These are phyloP conservation scores for Aspidapion aeneum DNA, from an alignment of 2,888 invertebrate species.

Conservation along the genomic window DNA sequence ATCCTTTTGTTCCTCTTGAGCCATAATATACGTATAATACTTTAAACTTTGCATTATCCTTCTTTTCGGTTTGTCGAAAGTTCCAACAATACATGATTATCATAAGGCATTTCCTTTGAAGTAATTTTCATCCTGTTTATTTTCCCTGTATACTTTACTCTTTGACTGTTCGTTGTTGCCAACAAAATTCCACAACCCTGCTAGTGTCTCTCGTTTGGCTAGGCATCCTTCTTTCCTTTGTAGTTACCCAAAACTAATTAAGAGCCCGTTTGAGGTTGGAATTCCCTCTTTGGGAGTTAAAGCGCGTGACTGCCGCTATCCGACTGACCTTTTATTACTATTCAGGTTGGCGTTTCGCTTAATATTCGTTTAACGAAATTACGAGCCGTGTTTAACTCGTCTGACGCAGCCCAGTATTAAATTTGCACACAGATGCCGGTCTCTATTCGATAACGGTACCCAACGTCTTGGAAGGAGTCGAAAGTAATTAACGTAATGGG, in stretches of 20 bases:
- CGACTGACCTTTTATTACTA: not conserved
- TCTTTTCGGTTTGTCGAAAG: too few relatives aligned
- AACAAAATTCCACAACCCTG: not conserved
- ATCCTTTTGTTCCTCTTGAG: too few relatives aligned
- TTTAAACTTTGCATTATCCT: too few relatives aligned
- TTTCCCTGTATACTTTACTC: not conserved
- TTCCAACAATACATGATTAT: too few relatives aligned
- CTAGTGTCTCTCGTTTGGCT: not conserved
- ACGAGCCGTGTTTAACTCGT: not conserved
- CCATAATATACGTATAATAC: too few relatives aligned
- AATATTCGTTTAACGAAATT: not conserved
- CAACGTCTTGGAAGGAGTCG: not conserved
- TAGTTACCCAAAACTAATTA: slow-evolving; percentile 6
- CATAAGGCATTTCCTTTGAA: not conserved
- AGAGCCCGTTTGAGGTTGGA: slow-evolving; percentile 1
- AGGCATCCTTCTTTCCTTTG: slow-evolving; percentile 4
- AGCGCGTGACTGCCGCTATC: not conserved
- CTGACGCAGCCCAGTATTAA: not conserved
- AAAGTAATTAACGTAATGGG: not conserved
- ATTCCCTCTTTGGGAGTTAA: not conserved
- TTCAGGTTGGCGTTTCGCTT: not conserved
- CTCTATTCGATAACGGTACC: not conserved
- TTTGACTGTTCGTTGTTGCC: not conserved
- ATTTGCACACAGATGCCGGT: not conserved
- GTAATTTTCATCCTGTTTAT: not conserved